phyloP scores from a whole-genome alignment of 2,113 vertebrate genomes.

The Hyperopisus bebe region DNA sequence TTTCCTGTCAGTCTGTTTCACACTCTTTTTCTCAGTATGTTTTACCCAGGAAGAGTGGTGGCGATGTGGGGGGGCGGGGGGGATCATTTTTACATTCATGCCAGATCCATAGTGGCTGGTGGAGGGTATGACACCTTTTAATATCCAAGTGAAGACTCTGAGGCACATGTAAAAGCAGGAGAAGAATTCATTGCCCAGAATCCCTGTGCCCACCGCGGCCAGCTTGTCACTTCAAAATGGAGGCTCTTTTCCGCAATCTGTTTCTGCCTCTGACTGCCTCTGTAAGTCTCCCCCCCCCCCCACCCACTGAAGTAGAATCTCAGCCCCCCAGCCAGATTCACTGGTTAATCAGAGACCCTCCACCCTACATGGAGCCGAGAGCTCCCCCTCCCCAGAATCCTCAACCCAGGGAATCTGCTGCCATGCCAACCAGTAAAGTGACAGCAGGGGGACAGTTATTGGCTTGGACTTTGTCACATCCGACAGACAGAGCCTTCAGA shows the following conservation, averaged over 20 bases:
- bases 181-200: slow-evolving; percentile 58
- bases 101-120: slow-evolving; percentile 67
- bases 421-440: neutral
- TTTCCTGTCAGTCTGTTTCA: slow-evolving; percentile 41
- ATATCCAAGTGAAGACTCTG: slow-evolving; percentile 72
- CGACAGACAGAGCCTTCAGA: neutral
- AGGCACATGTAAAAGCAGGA: slow-evolving; percentile 56
- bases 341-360: slow-evolving; percentile 37
- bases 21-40: slow-evolving; percentile 22
- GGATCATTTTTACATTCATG: slow-evolving; percentile 72
- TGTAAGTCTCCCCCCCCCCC: neutral
- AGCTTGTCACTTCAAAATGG: slow-evolving; percentile 48
- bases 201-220: slow-evolving; percentile 33
- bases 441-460: neutral
- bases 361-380: slow-evolving; percentile 9
- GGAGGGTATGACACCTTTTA: slow-evolving; percentile 66
- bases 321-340: neutral
- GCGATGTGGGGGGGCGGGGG: slow-evolving; percentile 18
- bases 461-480: neutral
- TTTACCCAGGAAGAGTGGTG: slow-evolving; percentile 51
- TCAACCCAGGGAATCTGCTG: neutral
- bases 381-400: slow-evolving; percentile 17
- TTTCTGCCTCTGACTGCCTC: neutral
- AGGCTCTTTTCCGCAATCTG: slow-evolving; percentile 42
- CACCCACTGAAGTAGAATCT: slow-evolving; percentile 11